Conservation (phyloP, 2,888 invertebrate genomes). For the Zele albiditarsus region DNA sequence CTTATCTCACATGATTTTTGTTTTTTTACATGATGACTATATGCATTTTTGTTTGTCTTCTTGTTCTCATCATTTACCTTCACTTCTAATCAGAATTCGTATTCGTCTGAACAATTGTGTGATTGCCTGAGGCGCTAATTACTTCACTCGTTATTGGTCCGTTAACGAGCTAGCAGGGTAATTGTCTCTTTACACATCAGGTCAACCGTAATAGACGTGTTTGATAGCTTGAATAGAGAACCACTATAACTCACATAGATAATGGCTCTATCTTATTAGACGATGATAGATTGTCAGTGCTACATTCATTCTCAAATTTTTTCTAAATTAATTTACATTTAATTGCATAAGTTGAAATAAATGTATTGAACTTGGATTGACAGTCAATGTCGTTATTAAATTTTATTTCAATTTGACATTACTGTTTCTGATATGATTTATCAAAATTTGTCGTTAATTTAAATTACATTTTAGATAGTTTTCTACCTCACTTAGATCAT, state of each 20-base stretch:
- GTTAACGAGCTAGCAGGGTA: slow-evolving; percentile 49
- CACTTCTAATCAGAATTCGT: background rate
- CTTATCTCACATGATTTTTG: background rate
- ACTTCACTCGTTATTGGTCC: slow-evolving; percentile 40
- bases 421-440: too few relatives aligned
- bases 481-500: too few relatives aligned
- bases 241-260: background rate
- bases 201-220: slow-evolving; percentile 8
- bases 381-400: too few relatives aligned
- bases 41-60: background rate
- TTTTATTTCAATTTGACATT: too few relatives aligned
- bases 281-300: too few relatives aligned
- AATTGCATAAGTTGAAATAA: too few relatives aligned
- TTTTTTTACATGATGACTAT: background rate
- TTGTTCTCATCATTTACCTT: background rate
- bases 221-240: background rate
- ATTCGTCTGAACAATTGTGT: background rate
- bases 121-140: slow-evolving; percentile 38
- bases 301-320: too few relatives aligned
- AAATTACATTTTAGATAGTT: too few relatives aligned
- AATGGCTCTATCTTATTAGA: background rate
- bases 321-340: too few relatives aligned
- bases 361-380: too few relatives aligned
- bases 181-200: slow-evolving; percentile 44
- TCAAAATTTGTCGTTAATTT: too few relatives aligned